Base-by-base conservation (phyloP, 2,888 invertebrate species). In the Seladonia tumulorum region DNA sequence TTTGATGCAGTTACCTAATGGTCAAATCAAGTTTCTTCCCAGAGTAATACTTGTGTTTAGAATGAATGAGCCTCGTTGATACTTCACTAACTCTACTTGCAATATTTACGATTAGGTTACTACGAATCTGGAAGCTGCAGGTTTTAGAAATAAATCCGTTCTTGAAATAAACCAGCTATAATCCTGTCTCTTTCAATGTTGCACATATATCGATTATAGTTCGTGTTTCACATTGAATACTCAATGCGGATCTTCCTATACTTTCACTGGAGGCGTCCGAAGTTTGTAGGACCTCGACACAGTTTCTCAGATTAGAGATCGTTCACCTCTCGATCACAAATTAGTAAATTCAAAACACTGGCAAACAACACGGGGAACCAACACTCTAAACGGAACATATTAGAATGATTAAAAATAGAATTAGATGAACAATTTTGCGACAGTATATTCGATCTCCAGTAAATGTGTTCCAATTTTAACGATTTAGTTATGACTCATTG, bases 211-310 rank as follows among this genome's bases (percentile, higher is more conserved):
- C 66, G 35, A 68, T 35, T 39, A 68, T n/a, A 35, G 10, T 22
- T 68, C 66, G 10, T 75, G 39, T 60, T 60, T 42, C 60, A 25
- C 29, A 45, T 75, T 42, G 66, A 18, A 42, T 29, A 42, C 25
- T 22, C 14, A 22, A 45, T 47, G 29, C n/a, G 18, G 35, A 57
- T 66, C 42, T 57, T 25, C 16, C 12, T 42, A 66, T 45, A 80
- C 82, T 75, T 82, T 82, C 82, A 71, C 82, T 71, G 2, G 7
- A 47, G 29, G 22, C 47, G 45, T 25, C 35, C 22, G 16, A 63
- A 74, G 29, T 82, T 29, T 39, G 22, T 39, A 53, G n/a, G 57
- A 35, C 60, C n/a, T n/a, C n/a, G 75, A 49, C 75, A 60, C 70
- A 60, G 70, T 80, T 82, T 68, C 45, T 5, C 14, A 22, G 29